Evolutionary conservation across 53 echinoderm and acorn worm genomes (phyloP).

Genomic region (Paelopatides confundens): DNA sequence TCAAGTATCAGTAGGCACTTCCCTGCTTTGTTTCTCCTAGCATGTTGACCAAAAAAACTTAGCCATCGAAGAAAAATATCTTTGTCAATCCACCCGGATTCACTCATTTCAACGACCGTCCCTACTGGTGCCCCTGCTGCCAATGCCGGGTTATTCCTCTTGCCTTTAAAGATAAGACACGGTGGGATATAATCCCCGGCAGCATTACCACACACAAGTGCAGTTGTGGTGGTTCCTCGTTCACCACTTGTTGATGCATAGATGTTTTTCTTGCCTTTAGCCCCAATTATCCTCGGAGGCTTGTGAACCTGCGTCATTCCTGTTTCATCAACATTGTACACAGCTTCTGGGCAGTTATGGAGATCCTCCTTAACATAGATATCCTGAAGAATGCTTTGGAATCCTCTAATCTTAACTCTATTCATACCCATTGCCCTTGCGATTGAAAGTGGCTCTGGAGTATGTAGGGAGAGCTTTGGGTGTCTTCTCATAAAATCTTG

Average conservation of each 20-base stretch:
- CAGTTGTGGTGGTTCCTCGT: background rate
- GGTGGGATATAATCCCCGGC: background rate
- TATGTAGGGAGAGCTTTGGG: constrained; percentile 18
- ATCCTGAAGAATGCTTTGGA: constrained; percentile 9
- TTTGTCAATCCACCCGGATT: background rate
- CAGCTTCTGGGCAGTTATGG: constrained; percentile 16
- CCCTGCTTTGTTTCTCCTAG: constrained; percentile 17
- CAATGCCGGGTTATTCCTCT: background rate
- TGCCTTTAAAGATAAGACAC: constrained; percentile 7
- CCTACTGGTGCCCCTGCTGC: constrained; percentile 33
- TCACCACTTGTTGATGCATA: too few species aligned
- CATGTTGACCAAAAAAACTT: background rate
- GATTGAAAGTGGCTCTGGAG: constrained; percentile 37
- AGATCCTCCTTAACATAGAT: constrained; percentile 52
- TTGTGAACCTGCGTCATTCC: too few species aligned
- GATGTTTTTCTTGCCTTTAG: too few species aligned
- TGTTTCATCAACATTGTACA: constrained; percentile 67
- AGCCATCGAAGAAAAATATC: constrained; percentile 31
- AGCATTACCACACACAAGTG: background rate
- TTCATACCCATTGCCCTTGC: constrained; percentile 60
- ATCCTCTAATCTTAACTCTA: constrained; percentile 3
- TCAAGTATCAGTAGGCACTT: constrained; percentile 63
- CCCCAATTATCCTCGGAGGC: too few species aligned
- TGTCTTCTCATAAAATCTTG: constrained; percentile 54
- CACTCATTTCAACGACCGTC: background rate